Conservation (phyloP, 1,140 invertebrate species). For the Dinothrombium tinctorium region DNA sequence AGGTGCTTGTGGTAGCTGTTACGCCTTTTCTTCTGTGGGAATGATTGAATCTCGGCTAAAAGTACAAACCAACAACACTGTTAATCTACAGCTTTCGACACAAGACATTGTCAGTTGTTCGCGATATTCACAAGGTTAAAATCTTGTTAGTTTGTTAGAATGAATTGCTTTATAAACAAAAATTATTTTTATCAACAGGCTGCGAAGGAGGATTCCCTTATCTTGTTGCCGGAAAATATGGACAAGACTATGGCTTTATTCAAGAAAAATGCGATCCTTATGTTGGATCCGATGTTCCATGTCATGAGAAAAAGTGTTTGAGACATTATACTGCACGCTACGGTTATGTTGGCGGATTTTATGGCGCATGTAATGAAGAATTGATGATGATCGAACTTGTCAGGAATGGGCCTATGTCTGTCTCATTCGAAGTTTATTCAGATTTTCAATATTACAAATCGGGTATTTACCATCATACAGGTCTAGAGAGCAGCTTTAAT, state of each 20-base stretch:
- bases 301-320: conserved; percentile 18
- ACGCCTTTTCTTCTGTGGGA: too few species aligned
- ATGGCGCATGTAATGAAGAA: conserved; percentile 29
- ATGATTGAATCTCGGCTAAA: too few species aligned
- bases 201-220: conserved; percentile 31
- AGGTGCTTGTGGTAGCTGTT: too few species aligned
- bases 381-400: conserved; percentile 30
- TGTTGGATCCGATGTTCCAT: conserved; percentile 19
- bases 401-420: conserved; percentile 28
- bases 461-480: too few species aligned
- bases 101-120: too few species aligned
- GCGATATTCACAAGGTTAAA: conserved; percentile 22
- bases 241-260: conserved; percentile 27
- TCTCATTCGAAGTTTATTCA: conserved; percentile 27
- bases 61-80: too few species aligned
- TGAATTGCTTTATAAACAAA: too few species aligned
- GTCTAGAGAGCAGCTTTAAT: too few species aligned
- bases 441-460: conserved; percentile 29
- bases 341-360: conserved; percentile 26
- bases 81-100: too few species aligned
- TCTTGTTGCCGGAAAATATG: conserved; percentile 26
- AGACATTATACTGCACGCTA: conserved; percentile 26
- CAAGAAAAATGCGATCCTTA: conserved; percentile 27
- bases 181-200: conserved; percentile 15
- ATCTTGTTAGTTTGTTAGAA: too few species aligned